These are phyloP conservation scores for Bergia sp. DNA, from an alignment of 92 coral and sea anemone species.

Conservation along the genomic window DNA sequence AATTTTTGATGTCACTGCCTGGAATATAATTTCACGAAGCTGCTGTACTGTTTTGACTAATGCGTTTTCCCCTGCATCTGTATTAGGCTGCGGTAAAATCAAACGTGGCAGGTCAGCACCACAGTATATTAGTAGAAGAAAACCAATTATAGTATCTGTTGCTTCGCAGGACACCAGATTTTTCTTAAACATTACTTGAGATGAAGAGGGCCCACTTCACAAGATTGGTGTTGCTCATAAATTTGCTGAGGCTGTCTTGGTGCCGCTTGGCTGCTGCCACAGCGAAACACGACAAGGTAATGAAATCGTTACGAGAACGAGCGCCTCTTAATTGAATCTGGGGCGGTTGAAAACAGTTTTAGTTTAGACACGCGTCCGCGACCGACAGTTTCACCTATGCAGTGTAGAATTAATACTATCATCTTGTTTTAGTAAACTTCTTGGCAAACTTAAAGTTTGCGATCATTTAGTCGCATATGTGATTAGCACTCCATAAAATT, in stretches of 20 bases:
- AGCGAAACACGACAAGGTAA: neutral
- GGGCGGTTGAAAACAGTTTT: neutral
- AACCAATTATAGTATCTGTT: neutral
- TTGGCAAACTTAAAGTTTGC: too few relatives aligned
- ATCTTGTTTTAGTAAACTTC: too few relatives aligned
- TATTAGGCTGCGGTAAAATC: too few relatives aligned
- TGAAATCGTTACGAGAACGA: too few relatives aligned
- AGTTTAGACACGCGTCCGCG: neutral
- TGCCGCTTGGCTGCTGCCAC: neutral
- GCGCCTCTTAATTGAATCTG: too few relatives aligned
- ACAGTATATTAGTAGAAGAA: neutral
- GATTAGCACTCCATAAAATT: too few relatives aligned
- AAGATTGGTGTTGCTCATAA: neutral
- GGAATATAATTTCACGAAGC: too few relatives aligned
- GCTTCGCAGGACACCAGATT: conserved; percentile 3
- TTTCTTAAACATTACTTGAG: neutral
- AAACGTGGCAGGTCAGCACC: neutral
- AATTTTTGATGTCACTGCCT: too few relatives aligned
- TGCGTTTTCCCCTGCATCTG: too few relatives aligned
- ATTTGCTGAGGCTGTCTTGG: neutral
- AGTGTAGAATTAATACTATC: too few relatives aligned
- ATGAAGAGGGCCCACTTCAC: neutral
- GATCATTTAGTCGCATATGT: too few relatives aligned
- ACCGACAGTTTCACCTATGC: neutral
- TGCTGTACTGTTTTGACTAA: too few relatives aligned